phyloP scores from a whole-genome alignment of 30 jellyfish, hydroid and myxozoan genomes.

The Aurelia coerulea region DNA sequence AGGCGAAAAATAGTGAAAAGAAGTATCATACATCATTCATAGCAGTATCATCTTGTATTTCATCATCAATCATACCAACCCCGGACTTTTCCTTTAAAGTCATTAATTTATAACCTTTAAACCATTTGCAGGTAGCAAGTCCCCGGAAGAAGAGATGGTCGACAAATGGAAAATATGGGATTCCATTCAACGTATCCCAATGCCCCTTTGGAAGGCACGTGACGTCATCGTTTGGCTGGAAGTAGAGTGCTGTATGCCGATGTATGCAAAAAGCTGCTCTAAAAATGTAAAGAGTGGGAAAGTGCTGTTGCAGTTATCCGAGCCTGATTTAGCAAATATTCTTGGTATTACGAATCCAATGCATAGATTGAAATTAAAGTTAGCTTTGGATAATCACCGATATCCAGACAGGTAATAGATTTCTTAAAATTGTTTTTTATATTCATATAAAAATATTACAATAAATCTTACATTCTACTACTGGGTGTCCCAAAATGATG shows the following conservation, averaged over 20 bases:
- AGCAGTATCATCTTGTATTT: too few species aligned
- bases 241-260: constrained; percentile 84
- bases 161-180: constrained; percentile 87
- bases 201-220: constrained; percentile 86
- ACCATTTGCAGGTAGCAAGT: not conserved
- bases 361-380: constrained; percentile 60
- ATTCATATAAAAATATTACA: too few species aligned
- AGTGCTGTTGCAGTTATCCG: constrained; percentile 64
- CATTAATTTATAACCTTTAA: not conserved
- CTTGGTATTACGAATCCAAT: constrained; percentile 70
- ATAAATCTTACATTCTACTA: too few species aligned
- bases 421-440: too few species aligned
- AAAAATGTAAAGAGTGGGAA: constrained; percentile 70
- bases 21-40: too few species aligned
- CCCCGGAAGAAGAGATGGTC: constrained; percentile 53
- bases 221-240: constrained; percentile 83
- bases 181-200: constrained; percentile 76
- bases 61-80: too few species aligned
- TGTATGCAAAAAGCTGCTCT: constrained; percentile 66
- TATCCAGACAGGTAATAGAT: constrained; percentile 64
- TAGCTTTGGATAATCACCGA: constrained; percentile 77
- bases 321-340: constrained; percentile 51
- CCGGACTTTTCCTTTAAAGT: too few species aligned
- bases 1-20: too few species aligned
- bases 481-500: too few species aligned